Evolutionary conservation across 2,113 vertebrate species (phyloP).

Genomic region (Chloroceryle aenea): DNA sequence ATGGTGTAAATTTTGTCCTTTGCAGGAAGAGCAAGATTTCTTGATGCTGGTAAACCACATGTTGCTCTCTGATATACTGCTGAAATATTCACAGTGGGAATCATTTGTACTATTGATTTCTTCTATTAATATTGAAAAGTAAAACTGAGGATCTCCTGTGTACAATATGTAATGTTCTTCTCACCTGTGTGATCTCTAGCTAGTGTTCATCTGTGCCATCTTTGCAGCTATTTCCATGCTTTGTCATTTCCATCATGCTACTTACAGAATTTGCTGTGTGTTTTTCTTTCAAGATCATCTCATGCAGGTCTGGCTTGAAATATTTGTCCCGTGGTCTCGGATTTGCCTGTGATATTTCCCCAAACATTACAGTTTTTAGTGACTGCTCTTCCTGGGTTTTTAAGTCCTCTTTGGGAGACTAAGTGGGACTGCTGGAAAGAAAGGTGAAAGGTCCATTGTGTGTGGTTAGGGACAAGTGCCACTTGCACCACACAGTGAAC

Average conservation of each 20-base stretch:
- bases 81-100: not conserved
- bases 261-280: not conserved
- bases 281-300: constrained; percentile 25
- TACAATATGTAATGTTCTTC: not conserved
- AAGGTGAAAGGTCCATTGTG: not conserved
- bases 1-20: not conserved
- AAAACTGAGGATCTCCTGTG: not conserved
- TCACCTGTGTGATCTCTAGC: not conserved
- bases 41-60: not conserved
- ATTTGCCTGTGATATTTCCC: constrained; percentile 19
- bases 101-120: not conserved
- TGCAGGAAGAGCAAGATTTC: not conserved
- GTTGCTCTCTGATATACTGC: not conserved
- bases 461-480: not conserved
- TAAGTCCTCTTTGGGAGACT: not conserved
- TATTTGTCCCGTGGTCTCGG: constrained; percentile 16
- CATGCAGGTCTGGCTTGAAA: constrained; percentile 13
- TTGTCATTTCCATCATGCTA: not conserved
- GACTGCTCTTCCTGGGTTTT: not conserved
- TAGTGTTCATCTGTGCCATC: not conserved
- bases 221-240: not conserved
- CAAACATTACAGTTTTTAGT: constrained; percentile 25
- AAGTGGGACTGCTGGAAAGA: not conserved
- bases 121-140: not conserved
- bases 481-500: not conserved